A percentile compares a stretch with the other conserved stretches of the same genome.
phyloP scores from a whole-genome alignment of 2,888 invertebrate species.

The Mimachlamys varia region DNA sequence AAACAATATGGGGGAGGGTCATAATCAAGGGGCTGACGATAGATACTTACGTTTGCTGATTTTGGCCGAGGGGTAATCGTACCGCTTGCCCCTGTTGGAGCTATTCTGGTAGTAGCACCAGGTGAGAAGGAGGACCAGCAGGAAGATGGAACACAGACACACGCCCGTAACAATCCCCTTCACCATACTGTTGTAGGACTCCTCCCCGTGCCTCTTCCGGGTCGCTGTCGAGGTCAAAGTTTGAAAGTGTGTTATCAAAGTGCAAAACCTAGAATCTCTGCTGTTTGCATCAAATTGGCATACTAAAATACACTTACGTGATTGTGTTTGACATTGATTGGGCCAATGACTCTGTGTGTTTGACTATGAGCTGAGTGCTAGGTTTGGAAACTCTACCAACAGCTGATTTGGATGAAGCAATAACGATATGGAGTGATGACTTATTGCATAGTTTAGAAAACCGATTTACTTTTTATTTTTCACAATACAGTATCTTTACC shows the following conservation, averaged over 20 bases:
- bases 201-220: neutral
- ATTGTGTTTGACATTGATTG: too few relatives aligned
- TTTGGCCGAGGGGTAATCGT: neutral
- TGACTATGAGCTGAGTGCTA: too few relatives aligned
- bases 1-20: too few relatives aligned
- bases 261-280: neutral
- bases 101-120: constrained; percentile 34
- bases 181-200: neutral
- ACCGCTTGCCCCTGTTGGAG: constrained; percentile 5
- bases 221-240: neutral
- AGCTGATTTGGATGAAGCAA: too few relatives aligned
- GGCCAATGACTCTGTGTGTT: too few relatives aligned
- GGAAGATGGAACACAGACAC: neutral
- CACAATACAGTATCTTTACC: neutral
- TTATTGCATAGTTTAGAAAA: too few relatives aligned
- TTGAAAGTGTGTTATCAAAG: neutral
- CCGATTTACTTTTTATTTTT: neutral
- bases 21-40: neutral
- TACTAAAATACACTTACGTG: too few relatives aligned
- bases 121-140: neutral
- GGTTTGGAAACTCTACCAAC: too few relatives aligned
- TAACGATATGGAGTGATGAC: too few relatives aligned
- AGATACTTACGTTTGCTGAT: constrained; percentile 6
- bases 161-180: neutral
- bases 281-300: neutral